Conservation (phyloP, 92 coral and sea anemone genomes). For the Epizoanthus rinbou region DNA sequence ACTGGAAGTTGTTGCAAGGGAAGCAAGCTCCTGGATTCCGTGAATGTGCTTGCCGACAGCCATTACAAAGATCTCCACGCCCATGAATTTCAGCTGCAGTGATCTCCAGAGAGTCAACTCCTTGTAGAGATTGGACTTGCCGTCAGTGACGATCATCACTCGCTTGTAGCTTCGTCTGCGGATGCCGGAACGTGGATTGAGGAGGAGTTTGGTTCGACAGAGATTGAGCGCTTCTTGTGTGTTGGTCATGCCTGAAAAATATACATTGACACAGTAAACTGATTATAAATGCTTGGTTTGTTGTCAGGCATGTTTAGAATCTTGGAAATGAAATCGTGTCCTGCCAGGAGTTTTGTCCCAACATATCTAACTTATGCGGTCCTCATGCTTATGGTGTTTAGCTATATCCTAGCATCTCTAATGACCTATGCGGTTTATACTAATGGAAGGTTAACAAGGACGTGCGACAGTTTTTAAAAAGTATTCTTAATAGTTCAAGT, state of each 20-base stretch:
- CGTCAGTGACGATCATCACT: constrained; percentile 29
- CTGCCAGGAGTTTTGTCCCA: no score
- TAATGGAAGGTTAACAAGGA: no score
- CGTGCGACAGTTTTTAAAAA: no score
- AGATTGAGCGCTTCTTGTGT: constrained; percentile 36
- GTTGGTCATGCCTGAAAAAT: constrained; percentile 26
- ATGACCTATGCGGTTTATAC: no score
- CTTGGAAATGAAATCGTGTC: no score
- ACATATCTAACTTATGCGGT: no score
- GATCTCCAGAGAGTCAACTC: constrained; percentile 26
- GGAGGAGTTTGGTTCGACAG: constrained; percentile 31
- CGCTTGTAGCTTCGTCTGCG: constrained; percentile 32
- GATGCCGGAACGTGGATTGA: constrained; percentile 31
- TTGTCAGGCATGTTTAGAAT: no score
- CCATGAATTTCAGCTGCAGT: constrained; percentile 31
- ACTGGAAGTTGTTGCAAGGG: constrained; percentile 9
- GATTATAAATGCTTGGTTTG: no score
- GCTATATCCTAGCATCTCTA: no score
- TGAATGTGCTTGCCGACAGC: constrained; percentile 32
- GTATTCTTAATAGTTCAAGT: no score
- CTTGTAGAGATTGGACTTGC: constrained; percentile 1
- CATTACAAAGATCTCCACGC: constrained; percentile 22
- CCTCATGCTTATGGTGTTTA: no score
- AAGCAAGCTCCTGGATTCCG: constrained; percentile 33
- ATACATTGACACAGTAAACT: background rate